Base-by-base conservation (phyloP, 2,113 vertebrate species). In the Eleginops maclovinus region DNA sequence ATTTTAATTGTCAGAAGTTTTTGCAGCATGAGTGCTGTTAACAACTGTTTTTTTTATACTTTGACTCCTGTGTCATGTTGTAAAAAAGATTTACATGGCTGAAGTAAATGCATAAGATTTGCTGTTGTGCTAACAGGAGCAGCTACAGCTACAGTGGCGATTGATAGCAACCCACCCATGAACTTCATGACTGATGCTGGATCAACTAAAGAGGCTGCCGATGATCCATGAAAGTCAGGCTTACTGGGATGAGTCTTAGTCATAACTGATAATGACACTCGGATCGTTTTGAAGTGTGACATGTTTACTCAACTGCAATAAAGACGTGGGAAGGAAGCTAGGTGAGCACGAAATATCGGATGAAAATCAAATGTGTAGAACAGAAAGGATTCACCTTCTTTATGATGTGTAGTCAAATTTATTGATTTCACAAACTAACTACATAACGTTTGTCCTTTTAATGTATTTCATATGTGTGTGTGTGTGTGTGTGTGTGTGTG, bases 171-270 rank as follows among this genome's bases (percentile, higher is more conserved):
- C 50, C 87, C 82, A 87, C 83, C 88, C 90, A 71, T 91, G 88
- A 91, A 88, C 79, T 28, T 86, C 83, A 51, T 77, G 86, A 90
- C 79, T 86, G 90, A 90, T 87, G 87, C 2, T 50, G 75, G 88
- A 87, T 93, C 89, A 90, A 71, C 69, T 90, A 28, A 88, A 92
- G 90, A 85, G 77, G 86, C 83, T 85, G 81, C 74, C 60, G 83
- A 78, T 79, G 72, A 89, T 79, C 88, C 86, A 85, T 89, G 84
- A 92, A 93, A 88, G 91, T 87, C 77, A 0, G 74, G 91, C 85
- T 90, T 90, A 86, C 75, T 1, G 49, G 50, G 73, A 84, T 82
- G 75, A 78, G 46, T 76, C 72, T 49, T 41, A 77, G 74, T 87
- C 86, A 81, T 21, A 64, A 59, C 56, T 64, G 81, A 69, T 65